Conservation (phyloP, 1,140 invertebrate species). For the Plodia interpunctella region DNA sequence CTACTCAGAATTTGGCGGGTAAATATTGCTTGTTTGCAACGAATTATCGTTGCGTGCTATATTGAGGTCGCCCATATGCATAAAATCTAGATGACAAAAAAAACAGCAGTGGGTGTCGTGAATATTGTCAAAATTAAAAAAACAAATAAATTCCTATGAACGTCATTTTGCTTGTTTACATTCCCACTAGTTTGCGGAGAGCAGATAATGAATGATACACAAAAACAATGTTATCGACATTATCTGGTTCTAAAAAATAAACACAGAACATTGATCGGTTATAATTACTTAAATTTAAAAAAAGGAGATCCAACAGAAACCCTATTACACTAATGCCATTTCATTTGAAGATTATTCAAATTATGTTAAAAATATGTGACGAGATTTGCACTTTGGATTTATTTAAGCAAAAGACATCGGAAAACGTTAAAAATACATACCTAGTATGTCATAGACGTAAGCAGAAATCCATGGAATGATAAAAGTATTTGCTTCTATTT, state of each 20-base stretch:
- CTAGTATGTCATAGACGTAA: too few species aligned
- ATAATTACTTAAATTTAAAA: not conserved
- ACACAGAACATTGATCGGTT: not conserved
- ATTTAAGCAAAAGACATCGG: too few species aligned
- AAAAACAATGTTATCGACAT: not conserved
- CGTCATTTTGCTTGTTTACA: constrained; percentile 3
- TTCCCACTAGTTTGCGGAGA: too few species aligned
- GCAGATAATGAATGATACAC: not conserved
- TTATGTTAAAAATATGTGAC: too few species aligned
- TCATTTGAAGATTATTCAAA: too few species aligned
- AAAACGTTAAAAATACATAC: too few species aligned
- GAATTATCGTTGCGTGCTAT: constrained; percentile 28
- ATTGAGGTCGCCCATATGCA: constrained; percentile 35
- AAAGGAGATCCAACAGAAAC: too few species aligned
- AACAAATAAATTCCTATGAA: not conserved
- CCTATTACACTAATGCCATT: too few species aligned
- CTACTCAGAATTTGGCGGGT: constrained; percentile 78
- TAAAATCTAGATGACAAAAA: constrained; percentile 16
- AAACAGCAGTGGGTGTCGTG: constrained; percentile 23
- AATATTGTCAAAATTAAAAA: not conserved
- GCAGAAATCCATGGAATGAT: too few species aligned
- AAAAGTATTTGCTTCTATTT: too few species aligned
- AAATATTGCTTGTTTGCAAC: constrained; percentile 38
- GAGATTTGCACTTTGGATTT: too few species aligned
- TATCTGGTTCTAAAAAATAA: not conserved